Conservation (phyloP, 2,113 vertebrate species). For the Megaceryle maxima region DNA sequence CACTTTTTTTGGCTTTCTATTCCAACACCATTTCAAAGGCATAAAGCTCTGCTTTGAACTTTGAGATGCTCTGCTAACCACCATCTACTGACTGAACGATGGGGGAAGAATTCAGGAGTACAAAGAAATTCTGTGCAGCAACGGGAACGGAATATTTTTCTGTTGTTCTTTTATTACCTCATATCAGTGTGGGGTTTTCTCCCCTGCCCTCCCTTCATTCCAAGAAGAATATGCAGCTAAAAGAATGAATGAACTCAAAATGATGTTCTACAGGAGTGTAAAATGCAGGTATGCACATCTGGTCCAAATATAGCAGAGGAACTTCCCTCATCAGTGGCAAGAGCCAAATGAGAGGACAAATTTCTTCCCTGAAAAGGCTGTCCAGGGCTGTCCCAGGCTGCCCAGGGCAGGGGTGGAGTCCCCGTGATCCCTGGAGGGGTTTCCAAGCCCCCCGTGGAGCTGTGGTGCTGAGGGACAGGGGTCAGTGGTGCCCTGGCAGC, state of each 20-base stretch:
- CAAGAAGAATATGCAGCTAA: background rate
- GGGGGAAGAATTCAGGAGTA: background rate
- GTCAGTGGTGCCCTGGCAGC: too few species aligned
- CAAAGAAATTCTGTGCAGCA: background rate
- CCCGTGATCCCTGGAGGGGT: too few species aligned
- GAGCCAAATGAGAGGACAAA: background rate
- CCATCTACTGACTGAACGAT: background rate
- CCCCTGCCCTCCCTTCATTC: background rate
- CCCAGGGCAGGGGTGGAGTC: too few species aligned
- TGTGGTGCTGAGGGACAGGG: too few species aligned
- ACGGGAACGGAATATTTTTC: background rate
- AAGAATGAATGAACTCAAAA: background rate
- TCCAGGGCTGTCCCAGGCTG: too few species aligned
- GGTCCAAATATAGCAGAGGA: background rate
- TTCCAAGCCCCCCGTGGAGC: too few species aligned
- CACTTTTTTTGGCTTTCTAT: background rate
- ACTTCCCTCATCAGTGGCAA: background rate
- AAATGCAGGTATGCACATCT: background rate
- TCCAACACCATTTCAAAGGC: background rate
- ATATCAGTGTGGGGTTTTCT: background rate
- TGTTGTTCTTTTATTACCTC: background rate
- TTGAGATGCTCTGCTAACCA: background rate
- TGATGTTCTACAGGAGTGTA: background rate
- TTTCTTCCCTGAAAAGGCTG: too few species aligned
- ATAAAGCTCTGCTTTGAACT: background rate